Percentiles rank a stretch among this genome's conserved stretches.
Evolutionary conservation across 2,888 invertebrate species (phyloP).

Genomic region (Meghimatium bilineatum): DNA sequence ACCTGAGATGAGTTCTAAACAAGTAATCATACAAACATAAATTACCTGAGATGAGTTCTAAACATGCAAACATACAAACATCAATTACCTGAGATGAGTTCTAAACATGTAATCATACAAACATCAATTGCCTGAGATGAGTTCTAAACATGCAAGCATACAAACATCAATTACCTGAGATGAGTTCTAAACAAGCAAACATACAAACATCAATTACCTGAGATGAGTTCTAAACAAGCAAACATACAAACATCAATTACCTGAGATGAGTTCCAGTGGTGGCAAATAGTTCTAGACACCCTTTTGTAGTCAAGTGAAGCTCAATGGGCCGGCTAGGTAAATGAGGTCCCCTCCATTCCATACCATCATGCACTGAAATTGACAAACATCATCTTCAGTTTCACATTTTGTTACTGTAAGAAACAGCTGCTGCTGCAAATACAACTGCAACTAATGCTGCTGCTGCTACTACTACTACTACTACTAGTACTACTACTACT

Average conservation of each 20-base stretch:
- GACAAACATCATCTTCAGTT: neutral
- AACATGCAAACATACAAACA: too few relatives aligned
- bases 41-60: too few relatives aligned
- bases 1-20: too few relatives aligned
- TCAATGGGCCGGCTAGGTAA: conserved; percentile 58
- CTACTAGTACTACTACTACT: neutral
- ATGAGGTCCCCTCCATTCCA: conserved; percentile 71
- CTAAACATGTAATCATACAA: too few relatives aligned
- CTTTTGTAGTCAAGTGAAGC: conserved; percentile 62
- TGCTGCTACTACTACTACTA: neutral
- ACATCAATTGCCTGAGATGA: too few relatives aligned
- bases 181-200: too few relatives aligned
- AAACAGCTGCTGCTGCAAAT: neutral
- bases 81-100: too few relatives aligned
- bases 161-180: too few relatives aligned
- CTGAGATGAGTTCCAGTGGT: conserved; percentile 60
- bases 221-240: neutral
- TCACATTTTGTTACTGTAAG: neutral
- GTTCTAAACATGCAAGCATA: too few relatives aligned
- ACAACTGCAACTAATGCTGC: neutral
- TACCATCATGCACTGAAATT: conserved; percentile 55
- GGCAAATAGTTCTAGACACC: conserved; percentile 61
- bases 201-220: too few relatives aligned
- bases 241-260: neutral
- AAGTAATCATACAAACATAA: too few relatives aligned